Evolutionary conservation across 1,140 invertebrate species (phyloP).

Genomic region (Agrypnia vestita): DNA sequence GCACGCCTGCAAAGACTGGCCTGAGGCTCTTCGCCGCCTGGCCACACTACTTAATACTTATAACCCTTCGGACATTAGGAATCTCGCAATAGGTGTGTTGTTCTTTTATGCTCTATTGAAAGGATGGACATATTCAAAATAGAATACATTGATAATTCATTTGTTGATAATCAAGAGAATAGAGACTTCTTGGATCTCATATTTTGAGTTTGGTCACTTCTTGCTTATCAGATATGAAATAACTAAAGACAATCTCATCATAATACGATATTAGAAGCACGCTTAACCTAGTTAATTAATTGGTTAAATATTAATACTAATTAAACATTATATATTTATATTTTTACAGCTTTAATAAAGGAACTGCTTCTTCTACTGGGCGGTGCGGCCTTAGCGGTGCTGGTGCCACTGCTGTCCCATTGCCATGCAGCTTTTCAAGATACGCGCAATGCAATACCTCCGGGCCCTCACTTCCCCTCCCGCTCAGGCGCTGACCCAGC

Average conservation of each 20-base stretch:
- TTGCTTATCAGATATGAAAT: no score
- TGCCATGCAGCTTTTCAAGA: conserved; percentile 89
- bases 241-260: no score
- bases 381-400: conserved; percentile 84
- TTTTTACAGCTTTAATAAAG: conserved; percentile 83
- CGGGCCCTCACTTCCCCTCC: conserved; percentile 83
- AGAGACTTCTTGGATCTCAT: no score
- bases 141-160: no score
- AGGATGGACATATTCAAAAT: no score
- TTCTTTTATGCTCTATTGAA: no score
- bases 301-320: no score
- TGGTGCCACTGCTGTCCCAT: conserved; percentile 88
- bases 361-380: conserved; percentile 90
- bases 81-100: conserved; percentile 80
- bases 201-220: no score
- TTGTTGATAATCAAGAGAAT: no score
- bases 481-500: conserved; percentile 67
- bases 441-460: conserved; percentile 79
- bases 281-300: no score
- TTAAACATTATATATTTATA: no score
- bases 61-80: conserved; percentile 89
- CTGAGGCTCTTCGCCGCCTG: conserved; percentile 87
- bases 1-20: conserved; percentile 86
- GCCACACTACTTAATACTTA: conserved; percentile 92
- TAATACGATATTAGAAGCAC: no score